A percentile compares a stretch with the other conserved stretches of the same genome.
Conservation (phyloP, 1,140 invertebrate species). For the Saccostrea echinata region DNA sequence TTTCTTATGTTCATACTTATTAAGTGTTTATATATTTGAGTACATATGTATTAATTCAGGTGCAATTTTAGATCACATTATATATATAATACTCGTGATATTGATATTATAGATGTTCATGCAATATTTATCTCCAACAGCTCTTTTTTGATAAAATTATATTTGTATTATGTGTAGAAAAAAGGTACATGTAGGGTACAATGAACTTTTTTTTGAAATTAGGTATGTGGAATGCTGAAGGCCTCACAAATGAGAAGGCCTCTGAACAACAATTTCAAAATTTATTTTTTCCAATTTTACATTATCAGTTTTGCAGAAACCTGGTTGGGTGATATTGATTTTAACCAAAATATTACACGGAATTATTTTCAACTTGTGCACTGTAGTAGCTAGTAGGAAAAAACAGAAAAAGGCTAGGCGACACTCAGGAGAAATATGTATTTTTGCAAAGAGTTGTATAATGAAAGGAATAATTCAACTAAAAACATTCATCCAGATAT, state of each 20-base stretch:
- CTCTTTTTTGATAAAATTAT: no score
- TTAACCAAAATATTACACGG: background rate
- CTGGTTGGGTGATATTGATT: slow-evolving; percentile 23
- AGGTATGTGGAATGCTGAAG: slow-evolving; percentile 47
- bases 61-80: no score
- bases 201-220: background rate
- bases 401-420: slow-evolving; percentile 40
- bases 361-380: background rate
- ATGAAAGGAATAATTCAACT: slow-evolving; percentile 34
- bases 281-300: slow-evolving; percentile 17
- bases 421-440: slow-evolving; percentile 38
- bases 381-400: slow-evolving; percentile 8
- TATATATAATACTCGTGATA: no score
- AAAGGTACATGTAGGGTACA: background rate
- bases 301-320: slow-evolving; percentile 39
- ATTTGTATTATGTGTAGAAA: background rate
- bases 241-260: slow-evolving; percentile 36
- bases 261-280: slow-evolving; percentile 2
- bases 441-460: slow-evolving; percentile 37
- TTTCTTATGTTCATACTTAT: no score
- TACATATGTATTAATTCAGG: no score
- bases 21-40: background rate
- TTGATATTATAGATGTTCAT: no score
- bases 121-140: no score
- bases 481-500: background rate